Percentiles rank a stretch among this genome's conserved stretches.
Evolutionary conservation across 2,797 vertebrate species (phyloP).

Genomic region (Sebastes elongatus): DNA sequence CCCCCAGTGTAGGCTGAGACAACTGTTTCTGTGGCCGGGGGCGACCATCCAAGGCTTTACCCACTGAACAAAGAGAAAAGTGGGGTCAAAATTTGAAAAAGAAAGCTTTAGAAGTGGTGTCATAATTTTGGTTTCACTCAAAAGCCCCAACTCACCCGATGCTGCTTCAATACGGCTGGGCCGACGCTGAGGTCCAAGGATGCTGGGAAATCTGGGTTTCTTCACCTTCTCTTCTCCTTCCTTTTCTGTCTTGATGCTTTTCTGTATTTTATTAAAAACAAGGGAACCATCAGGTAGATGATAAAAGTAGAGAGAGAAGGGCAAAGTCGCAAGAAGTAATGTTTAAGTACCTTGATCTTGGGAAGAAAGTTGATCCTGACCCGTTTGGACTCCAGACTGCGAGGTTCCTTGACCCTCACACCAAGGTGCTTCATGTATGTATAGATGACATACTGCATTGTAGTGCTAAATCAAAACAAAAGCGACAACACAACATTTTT

Average conservation of each 20-base stretch:
- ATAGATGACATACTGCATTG: slow-evolving; percentile 92
- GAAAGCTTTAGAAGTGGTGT: not conserved
- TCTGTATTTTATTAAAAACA: slow-evolving; percentile 76
- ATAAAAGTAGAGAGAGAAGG: not conserved
- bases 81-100: not conserved
- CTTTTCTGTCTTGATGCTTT: slow-evolving; percentile 94
- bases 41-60: slow-evolving; percentile 89
- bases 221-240: slow-evolving; percentile 96
- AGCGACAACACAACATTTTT: not conserved
- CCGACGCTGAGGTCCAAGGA: slow-evolving; percentile 90
- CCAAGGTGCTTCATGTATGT: slow-evolving; percentile 97
- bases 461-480: slow-evolving; percentile 79
- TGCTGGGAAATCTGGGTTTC: slow-evolving; percentile 91
- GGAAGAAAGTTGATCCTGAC: slow-evolving; percentile 91
- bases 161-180: slow-evolving; percentile 90
- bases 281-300: not conserved
- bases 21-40: slow-evolving; percentile 91
- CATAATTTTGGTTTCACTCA: not conserved
- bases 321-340: not conserved
- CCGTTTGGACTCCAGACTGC: slow-evolving; percentile 91
- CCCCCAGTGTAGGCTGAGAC: slow-evolving; percentile 83
- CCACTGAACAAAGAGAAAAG: slow-evolving; percentile 77
- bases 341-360: slow-evolving; percentile 89
- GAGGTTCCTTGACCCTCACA: slow-evolving; percentile 92
- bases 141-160: slow-evolving; percentile 83